Conservation (phyloP, 92 coral and sea anemone genomes). For the Parazoanthus darwini region DNA sequence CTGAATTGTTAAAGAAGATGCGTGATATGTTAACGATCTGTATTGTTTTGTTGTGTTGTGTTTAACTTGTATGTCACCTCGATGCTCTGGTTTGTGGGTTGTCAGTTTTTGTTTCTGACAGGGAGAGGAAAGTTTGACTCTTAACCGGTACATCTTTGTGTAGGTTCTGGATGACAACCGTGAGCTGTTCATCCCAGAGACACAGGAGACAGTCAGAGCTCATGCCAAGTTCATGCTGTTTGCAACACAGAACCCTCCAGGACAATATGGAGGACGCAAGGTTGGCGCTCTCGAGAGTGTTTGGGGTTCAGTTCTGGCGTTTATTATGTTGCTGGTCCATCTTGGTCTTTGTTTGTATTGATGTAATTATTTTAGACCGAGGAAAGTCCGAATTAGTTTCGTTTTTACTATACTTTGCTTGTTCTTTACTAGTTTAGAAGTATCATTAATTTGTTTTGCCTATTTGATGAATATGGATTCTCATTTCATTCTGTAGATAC, state of each 20-base stretch:
- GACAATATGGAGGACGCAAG: conserved; percentile 99
- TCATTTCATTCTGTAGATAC: conserved; percentile 53
- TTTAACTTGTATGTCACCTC: not conserved
- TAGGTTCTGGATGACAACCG: conserved; percentile 96
- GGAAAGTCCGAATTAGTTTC: no score
- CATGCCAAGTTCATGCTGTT: conserved; percentile 96
- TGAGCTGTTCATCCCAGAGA: conserved; percentile 96
- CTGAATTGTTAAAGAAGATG: no score
- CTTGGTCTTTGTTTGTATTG: not conserved
- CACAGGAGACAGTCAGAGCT: conserved; percentile 91
- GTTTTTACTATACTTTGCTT: no score
- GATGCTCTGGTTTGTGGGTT: not conserved
- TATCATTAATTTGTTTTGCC: not conserved
- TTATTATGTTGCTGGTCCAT: not conserved
- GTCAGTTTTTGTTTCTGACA: not conserved
- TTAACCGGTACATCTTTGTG: conserved; percentile 11
- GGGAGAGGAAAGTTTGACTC: not conserved
- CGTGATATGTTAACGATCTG: no score
- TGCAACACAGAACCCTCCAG: conserved; percentile 99
- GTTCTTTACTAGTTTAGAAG: no score
- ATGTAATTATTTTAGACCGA: no score
- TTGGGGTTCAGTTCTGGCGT: not conserved
- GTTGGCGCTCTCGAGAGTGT: conserved; percentile 32
- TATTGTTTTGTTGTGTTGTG: no score
- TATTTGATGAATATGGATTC: not conserved